These are phyloP conservation scores for Lepilemur septentrionalis DNA, from an alignment of 2,797 vertebrate species.

Conservation along the genomic window DNA sequence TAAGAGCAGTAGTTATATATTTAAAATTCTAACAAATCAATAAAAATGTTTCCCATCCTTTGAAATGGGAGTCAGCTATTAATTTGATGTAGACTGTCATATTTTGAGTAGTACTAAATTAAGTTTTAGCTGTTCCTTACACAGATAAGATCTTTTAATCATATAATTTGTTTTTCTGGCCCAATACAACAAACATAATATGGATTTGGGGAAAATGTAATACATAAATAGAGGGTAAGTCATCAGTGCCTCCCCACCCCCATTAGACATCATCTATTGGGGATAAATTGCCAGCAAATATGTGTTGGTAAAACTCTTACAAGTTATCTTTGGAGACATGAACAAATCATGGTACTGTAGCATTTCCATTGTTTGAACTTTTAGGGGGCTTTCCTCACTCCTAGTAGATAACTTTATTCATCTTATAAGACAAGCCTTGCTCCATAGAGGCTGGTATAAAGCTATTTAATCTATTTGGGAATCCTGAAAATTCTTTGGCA, in stretches of 20 bases:
- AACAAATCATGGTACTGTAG: rapidly evolving
- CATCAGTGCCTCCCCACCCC: neutral
- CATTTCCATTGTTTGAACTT: neutral
- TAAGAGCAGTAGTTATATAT: slow-evolving; percentile 45
- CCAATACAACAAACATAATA: neutral
- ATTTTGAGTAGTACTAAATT: neutral
- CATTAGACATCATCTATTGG: neutral
- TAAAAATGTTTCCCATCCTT: slow-evolving; percentile 33
- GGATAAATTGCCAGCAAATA: neutral
- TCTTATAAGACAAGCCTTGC: neutral
- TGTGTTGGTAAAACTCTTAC: neutral
- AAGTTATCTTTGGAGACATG: neutral
- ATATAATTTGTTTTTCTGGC: neutral
- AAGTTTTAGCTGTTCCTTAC: neutral
- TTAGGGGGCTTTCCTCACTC: neutral
- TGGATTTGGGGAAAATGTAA: neutral
- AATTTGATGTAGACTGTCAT: neutral
- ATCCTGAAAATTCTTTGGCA: neutral
- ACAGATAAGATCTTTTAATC: neutral
- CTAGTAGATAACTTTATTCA: slow-evolving; percentile 19
- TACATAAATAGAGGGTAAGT: neutral
- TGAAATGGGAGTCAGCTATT: neutral
- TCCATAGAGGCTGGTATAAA: slow-evolving; percentile 6
- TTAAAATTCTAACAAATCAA: slow-evolving; percentile 47
- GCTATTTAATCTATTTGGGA: slow-evolving; percentile 14